Evolutionary conservation across 2,113 vertebrate genomes (phyloP), one percentile per base, ranked within the genome.

Genomic region (Coregonus clupeaformis): DNA sequence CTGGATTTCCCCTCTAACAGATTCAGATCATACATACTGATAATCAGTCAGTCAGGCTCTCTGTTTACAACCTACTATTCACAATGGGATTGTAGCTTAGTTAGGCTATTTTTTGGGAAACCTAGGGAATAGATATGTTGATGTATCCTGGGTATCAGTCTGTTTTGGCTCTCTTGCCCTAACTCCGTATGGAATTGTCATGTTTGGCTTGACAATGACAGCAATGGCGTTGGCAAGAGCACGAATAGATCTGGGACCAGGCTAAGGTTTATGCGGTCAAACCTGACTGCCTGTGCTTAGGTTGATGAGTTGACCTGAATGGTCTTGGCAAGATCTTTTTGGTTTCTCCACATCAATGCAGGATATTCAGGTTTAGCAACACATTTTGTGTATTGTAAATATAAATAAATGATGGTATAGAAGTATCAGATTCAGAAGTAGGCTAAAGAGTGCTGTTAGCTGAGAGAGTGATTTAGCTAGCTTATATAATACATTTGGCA

Each of bases 21-120:
- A 81, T 89, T 89, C 82, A 85, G 80, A 87, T 76, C 73, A 71
- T 80, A 65, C 80, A 80, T 81, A 74, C 86, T 87, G 86, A 89
- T 91, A 69, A 89, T 91, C 89, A 86, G 89, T 91, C 89, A 86
- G 87, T 89, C 87, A 87, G 88, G 81, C 86, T 88, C 83, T 89
- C 83, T 87, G 91, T 93, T 93, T 93, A 93, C 91, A 92, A 85
- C 78, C 88, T 85, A 83, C 80, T 84, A 89, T 86, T 77, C 79
- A 68, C 81, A 55, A 74, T 79, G 64, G 66, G 77, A 57, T 77
- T 3, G 52, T 83, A 52, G 49, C 16, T 52, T 52, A 52, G 49
- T 14, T 18, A 18, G 16, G 12, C 12, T 72, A 81, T 74, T 63
- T 68, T 73, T 42, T 14, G 47, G 47, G 71, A 0, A 69, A 27